Evolutionary conservation across 1,140 invertebrate species (phyloP).

Genomic region (Marisa cornuarietis): DNA sequence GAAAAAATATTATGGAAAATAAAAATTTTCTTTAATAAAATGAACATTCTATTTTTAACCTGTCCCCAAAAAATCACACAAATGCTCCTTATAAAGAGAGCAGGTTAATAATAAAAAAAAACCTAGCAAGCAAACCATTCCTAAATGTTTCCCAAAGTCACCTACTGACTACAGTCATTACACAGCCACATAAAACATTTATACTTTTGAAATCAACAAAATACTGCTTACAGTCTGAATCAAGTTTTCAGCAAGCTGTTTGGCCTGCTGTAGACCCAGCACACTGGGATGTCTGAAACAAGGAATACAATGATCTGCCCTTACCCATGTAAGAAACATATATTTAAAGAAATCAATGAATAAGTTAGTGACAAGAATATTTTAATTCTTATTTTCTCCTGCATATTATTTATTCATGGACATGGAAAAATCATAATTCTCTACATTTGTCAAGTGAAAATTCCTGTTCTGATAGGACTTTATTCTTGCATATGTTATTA

Average conservation of each 20-base stretch:
- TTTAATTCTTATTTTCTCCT: no score
- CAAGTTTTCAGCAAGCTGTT: slow-evolving; percentile 79
- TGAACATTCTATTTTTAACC: neutral
- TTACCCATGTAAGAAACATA: slow-evolving; percentile 31
- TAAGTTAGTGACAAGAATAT: no score
- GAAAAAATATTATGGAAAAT: no score
- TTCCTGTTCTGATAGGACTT: no score
- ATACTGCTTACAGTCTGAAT: slow-evolving; percentile 77
- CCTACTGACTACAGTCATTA: neutral
- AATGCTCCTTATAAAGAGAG: neutral
- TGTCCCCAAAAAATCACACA: neutral
- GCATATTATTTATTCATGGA: no score
- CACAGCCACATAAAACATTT: neutral
- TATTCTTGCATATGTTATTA: no score
- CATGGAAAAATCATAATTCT: no score
- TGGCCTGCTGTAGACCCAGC: slow-evolving; percentile 77
- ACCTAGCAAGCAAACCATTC: neutral
- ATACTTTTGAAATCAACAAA: neutral
- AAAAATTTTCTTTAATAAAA: no score
- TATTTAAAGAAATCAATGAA: no score
- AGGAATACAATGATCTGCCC: neutral
- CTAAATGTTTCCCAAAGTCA: neutral
- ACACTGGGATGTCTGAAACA: slow-evolving; percentile 73
- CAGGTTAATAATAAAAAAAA: neutral
- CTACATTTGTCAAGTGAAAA: no score